Percentiles rank a stretch among this genome's conserved stretches.
Evolutionary conservation across 2,113 vertebrate species (phyloP).

Genomic region (Burhinus oedicnemus): DNA sequence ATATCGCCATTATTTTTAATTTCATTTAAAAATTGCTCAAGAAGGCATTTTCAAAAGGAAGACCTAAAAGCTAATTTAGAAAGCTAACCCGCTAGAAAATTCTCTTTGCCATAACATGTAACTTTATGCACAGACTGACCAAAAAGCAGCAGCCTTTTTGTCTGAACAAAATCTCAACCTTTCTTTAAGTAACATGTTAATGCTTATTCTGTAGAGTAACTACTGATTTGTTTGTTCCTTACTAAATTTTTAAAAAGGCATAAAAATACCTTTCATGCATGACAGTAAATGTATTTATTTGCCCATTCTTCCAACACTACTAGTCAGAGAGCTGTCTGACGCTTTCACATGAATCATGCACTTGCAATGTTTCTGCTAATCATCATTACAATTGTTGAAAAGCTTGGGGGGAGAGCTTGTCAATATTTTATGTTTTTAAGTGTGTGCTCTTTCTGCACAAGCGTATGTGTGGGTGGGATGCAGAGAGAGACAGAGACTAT

Average conservation of each 20-base stretch:
- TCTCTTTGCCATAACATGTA: background rate
- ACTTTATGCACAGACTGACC: background rate
- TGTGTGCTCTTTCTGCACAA: background rate
- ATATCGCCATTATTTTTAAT: background rate
- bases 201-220: background rate
- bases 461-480: background rate
- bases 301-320: background rate
- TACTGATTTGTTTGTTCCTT: background rate
- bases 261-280: background rate
- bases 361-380: background rate
- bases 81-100: background rate
- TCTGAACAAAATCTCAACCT: background rate
- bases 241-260: background rate
- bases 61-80: background rate
- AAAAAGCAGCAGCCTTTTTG: background rate
- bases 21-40: background rate
- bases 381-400: background rate
- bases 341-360: background rate
- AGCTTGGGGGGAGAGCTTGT: background rate
- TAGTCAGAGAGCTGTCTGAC: background rate
- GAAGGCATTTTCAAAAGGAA: background rate
- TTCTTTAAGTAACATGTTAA: background rate
- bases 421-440: background rate
- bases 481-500: background rate
- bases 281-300: background rate